phyloP scores from a whole-genome alignment of 2,113 vertebrate species.

The Ailuropoda melanoleuca region DNA sequence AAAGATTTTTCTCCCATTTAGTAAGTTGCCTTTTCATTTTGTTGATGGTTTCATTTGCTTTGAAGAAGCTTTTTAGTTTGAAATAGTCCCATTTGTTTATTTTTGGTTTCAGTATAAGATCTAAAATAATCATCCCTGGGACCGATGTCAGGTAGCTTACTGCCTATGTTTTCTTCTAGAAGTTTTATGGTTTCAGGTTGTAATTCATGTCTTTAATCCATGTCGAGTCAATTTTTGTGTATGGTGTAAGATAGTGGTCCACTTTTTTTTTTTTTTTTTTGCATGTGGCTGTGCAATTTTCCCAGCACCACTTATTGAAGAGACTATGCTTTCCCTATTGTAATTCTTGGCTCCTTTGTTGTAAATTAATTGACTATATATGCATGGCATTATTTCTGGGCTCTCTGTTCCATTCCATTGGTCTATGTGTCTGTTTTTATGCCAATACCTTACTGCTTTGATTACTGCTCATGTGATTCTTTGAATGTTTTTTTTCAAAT shows the following conservation, averaged over 20 bases:
- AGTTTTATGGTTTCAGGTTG: neutral
- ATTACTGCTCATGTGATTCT: neutral
- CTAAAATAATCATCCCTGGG: neutral
- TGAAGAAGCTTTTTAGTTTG: neutral
- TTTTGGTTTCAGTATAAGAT: neutral
- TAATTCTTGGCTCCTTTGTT: neutral
- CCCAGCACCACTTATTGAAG: neutral
- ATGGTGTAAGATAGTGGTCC: neutral
- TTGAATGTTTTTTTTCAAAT: neutral
- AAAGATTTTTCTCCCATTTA: neutral
- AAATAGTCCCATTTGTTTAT: neutral
- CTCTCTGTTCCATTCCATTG: neutral
- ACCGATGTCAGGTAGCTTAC: neutral
- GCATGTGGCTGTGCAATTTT: neutral
- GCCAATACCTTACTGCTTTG: neutral
- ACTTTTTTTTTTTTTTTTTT: neutral
- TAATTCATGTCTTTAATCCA: neutral
- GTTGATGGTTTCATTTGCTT: neutral
- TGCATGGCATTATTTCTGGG: neutral
- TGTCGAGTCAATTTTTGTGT: neutral
- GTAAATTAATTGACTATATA: neutral
- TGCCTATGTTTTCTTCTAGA: neutral
- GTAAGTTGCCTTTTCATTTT: neutral
- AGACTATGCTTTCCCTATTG: neutral
- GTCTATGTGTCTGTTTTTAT: neutral